Base-by-base conservation (phyloP, 2,797 vertebrate genomes). In the Lemur catta region DNA sequence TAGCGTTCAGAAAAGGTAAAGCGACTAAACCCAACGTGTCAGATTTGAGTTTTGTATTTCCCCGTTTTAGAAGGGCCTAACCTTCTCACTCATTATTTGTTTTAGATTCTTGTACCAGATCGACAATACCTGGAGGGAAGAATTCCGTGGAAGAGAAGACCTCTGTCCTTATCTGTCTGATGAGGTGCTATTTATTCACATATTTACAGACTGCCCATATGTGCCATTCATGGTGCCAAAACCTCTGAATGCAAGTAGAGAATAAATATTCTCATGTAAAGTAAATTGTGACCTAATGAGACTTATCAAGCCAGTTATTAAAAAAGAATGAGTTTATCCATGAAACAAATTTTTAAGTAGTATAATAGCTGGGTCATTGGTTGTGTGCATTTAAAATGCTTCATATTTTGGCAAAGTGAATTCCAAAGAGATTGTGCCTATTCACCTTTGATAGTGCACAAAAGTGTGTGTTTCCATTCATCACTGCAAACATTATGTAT, bases 21-120 rank as follows among this genome's bases (percentile, higher is more conserved):
- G 55, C 7, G 24, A 7, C 7, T 24, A 48, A 46, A 48, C 26
- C 0, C n/a, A 0, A 17, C 2, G 18, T 9, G 12, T 28, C 41
- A 24, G 33, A 7, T 26, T 5, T n/a, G 59, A 41, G 48, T 61
- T 38, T 41, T 79, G 3, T 7, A 8, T 71, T 80, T 78, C 11
- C 4, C 14, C 4, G 14, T 15, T 67, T 46, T 41, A 3, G 48
- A 50, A 67, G 35, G 65, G 9, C 10, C 48, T 28, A 14, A 0
- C 65, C 33, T 50, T 76, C 33, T 76, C 46, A 33, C 11, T n/a
- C 48, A 52, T 55, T 63, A 33, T 35, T 67, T 17, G 20, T 28
- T n/a, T 91, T 50, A 71, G 41, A n/a, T 7, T 38, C 84, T 79
- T 65, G 5, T 15, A 15, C 20, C 4, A 6, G 30, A 67, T 46